A percentile compares a stretch with the other conserved stretches of the same genome.
Evolutionary conservation across 2,888 invertebrate species (phyloP).

Genomic region (Lasioglossum lativentre): DNA sequence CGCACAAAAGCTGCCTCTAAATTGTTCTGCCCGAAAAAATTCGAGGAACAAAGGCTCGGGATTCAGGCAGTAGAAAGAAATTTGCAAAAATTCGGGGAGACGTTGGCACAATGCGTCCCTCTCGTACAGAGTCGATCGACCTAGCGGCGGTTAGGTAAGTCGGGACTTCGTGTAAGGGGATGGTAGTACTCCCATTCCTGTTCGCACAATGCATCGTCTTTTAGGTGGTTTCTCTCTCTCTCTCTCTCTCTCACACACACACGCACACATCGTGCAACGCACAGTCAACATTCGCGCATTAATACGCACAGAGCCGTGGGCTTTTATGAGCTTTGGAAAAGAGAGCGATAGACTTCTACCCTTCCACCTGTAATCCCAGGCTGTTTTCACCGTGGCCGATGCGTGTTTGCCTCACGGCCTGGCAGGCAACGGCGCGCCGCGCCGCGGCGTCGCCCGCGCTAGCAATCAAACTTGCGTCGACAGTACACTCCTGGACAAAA

Average conservation of each 20-base stretch:
- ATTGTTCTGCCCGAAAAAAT: slow-evolving; percentile 10
- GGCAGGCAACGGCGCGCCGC: slow-evolving; percentile 43
- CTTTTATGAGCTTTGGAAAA: slow-evolving; percentile 70
- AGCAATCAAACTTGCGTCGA: slow-evolving; percentile 74
- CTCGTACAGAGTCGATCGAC: slow-evolving; percentile 9
- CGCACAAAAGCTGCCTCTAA: slow-evolving; percentile 1
- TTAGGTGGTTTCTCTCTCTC: slow-evolving; percentile 46
- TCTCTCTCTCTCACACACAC: not conserved
- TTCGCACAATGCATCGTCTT: slow-evolving; percentile 67
- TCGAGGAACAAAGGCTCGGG: not conserved
- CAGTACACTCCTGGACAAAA: slow-evolving; percentile 20
- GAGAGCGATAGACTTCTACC: slow-evolving; percentile 66
- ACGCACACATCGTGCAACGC: slow-evolving; percentile 12
- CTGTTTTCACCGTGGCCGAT: slow-evolving; percentile 53
- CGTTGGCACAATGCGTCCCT: slow-evolving; percentile 31
- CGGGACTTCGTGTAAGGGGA: slow-evolving; percentile 35
- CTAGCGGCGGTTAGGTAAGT: slow-evolving; percentile 39
- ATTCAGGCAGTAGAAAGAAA: not conserved
- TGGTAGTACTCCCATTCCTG: slow-evolving; percentile 59
- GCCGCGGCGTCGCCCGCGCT: slow-evolving; percentile 50
- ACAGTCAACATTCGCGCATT: slow-evolving; percentile 65
- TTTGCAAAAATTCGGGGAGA: slow-evolving; percentile 26
- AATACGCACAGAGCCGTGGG: slow-evolving; percentile 66
- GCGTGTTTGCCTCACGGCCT: slow-evolving; percentile 70
- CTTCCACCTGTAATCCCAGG: slow-evolving; percentile 47